Evolutionary conservation across 2,888 invertebrate genomes (phyloP).

Genomic region (Apamea anceps): DNA sequence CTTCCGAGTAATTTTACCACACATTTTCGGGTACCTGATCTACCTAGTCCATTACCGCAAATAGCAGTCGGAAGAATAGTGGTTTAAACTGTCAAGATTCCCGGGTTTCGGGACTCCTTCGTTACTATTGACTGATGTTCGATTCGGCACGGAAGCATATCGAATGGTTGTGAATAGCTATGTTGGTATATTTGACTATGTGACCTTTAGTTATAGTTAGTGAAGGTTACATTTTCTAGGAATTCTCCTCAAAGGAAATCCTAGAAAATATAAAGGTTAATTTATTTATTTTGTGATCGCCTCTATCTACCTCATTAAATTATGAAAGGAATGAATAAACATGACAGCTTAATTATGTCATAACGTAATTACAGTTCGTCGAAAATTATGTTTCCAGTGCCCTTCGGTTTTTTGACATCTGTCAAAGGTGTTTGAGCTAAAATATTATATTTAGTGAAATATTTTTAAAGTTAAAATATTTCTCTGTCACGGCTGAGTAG

Average conservation of each 20-base stretch:
- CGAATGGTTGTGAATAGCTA: no score
- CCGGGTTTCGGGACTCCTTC: no score
- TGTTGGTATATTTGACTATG: not conserved
- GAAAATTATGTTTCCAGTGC: constrained; percentile 21
- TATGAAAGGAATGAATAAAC: not conserved
- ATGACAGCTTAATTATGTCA: constrained; percentile 3
- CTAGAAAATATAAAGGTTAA: no score
- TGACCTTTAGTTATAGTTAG: not conserved
- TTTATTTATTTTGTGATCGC: no score
- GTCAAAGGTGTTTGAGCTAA: not conserved
- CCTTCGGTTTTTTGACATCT: constrained; percentile 23
- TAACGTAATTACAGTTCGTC: not conserved
- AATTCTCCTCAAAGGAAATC: not conserved
- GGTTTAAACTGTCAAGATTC: no score
- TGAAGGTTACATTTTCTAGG: not conserved
- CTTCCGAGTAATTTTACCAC: no score
- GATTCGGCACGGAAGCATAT: no score
- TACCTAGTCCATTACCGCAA: no score
- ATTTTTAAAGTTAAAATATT: not conserved
- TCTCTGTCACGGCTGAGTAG: not conserved
- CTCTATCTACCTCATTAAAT: not conserved
- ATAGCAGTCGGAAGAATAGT: no score
- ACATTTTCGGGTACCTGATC: no score
- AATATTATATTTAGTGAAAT: constrained; percentile 11
- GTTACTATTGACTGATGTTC: no score